Base-by-base conservation (phyloP, 2,888 invertebrate genomes). In the Polydrusus cervinus region DNA sequence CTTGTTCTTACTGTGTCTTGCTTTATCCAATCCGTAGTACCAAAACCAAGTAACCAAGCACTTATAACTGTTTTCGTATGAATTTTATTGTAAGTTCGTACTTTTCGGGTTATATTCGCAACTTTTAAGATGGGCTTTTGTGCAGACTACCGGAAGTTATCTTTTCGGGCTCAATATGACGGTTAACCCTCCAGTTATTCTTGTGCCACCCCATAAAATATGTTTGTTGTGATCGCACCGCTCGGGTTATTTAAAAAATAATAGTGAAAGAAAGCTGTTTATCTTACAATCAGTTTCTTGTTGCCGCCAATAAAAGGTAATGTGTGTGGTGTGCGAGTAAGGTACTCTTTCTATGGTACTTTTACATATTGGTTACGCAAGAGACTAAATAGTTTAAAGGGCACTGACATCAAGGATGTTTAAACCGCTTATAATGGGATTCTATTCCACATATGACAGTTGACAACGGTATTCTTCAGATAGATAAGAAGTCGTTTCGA, bases 21-120 rank as follows among this genome's bases (percentile, higher is more conserved):
- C 57, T 74, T 75, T 77, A 72, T 77, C 71, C 68, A 65, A 77
- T 75, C 77, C 53, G 64, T 57, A 69, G 74, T 69, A 74, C 74
- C 71, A 77, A 71, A 77, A 43, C 62, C 62, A 60, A 43, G 43
- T 43, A 43, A 34, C 34, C 34, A 34, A 64, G 65, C 71, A 76
- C 69, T 72, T 68, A 64, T 75, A 75, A 77, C 77, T 75, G 77
- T 77, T 77, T 64, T 71, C 62, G 51, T 62, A 60, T 70, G 14
- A 69, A 47, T 11, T 61, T 47, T 38, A 70, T 64, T 49, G 67
- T 76, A 38, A 45, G 47, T 70, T 34, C 45, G 47, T 61, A 53
- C 51, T 60, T 66, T 75, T 71, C 53, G 73, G 38, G 34, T 57
- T 6, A 60, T 34, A 43, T 45, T 57, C 14, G 30, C 20, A 51